Evolutionary conservation across 2,888 invertebrate species (phyloP).

Genomic region (Antheraea yamamai): DNA sequence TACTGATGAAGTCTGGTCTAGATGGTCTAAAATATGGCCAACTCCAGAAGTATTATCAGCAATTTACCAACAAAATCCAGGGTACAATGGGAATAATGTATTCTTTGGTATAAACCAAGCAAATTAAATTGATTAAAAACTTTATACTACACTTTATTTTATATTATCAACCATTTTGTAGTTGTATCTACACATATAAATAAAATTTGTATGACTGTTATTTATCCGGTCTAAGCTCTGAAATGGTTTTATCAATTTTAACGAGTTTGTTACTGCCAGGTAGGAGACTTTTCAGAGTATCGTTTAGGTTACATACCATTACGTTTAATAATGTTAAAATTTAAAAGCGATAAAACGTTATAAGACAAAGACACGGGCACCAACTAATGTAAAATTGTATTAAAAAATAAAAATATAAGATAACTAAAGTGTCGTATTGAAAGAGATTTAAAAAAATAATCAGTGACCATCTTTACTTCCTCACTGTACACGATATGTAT

Average conservation of each 20-base stretch:
- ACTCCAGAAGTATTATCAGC: background rate
- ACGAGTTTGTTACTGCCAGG: no score
- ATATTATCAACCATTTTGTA: no score
- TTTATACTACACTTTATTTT: no score
- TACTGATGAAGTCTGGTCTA: background rate
- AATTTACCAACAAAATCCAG: background rate
- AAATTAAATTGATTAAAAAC: background rate
- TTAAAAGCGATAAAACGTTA: no score
- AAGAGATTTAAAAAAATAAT: background rate
- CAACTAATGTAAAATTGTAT: background rate
- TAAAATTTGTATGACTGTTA: no score
- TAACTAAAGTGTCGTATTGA: background rate
- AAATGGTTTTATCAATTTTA: no score
- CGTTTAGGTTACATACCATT: no score
- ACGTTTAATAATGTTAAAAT: no score
- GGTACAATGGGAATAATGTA: background rate
- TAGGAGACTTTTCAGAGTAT: no score
- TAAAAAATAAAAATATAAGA: background rate
- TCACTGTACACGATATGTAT: conserved; percentile 23
- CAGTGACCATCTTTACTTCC: background rate
- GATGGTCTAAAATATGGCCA: background rate
- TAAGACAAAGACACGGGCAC: no score
- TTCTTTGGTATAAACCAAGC: background rate
- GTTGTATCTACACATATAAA: no score
- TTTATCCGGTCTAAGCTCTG: no score